Conservation (phyloP, 1,140 invertebrate genomes). For the Pseudomyrmex dendroicus region DNA sequence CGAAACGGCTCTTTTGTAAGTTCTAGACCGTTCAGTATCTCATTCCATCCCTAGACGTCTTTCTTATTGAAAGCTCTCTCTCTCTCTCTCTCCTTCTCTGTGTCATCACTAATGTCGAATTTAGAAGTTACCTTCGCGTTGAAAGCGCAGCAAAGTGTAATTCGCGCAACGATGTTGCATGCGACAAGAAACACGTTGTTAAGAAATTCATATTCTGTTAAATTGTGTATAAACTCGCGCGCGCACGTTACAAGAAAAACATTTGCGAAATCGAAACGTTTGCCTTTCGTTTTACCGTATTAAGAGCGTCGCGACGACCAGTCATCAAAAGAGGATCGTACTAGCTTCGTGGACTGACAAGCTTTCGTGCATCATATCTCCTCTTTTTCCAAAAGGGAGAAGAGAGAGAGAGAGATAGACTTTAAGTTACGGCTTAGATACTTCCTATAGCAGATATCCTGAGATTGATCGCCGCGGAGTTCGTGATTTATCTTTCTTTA, state of each 20-base stretch:
- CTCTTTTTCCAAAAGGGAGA: background rate
- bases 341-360: slow-evolving; percentile 58
- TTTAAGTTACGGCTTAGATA: slow-evolving; percentile 74
- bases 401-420: slow-evolving; percentile 43
- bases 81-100: background rate
- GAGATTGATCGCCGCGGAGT: slow-evolving; percentile 69
- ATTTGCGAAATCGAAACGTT: background rate
- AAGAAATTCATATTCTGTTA: background rate
- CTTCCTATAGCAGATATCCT: slow-evolving; percentile 45
- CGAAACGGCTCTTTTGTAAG: slow-evolving; percentile 36
- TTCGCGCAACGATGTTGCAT: background rate
- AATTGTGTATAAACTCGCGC: slow-evolving; percentile 32
- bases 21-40: background rate
- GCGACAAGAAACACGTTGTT: background rate
- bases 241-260: background rate
- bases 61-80: slow-evolving; percentile 20
- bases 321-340: slow-evolving; percentile 80
- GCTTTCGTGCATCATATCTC: slow-evolving; percentile 49
- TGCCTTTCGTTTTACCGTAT: slow-evolving; percentile 34
- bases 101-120: background rate
- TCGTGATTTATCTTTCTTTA: slow-evolving; percentile 70
- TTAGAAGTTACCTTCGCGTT: background rate
- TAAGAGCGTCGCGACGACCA: slow-evolving; percentile 54
- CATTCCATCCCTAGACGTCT: background rate
- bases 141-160: slow-evolving; percentile 20